These are phyloP conservation scores for Neodon shergylaensis DNA, from an alignment of 2,113 vertebrate species.

Conservation along the genomic window DNA sequence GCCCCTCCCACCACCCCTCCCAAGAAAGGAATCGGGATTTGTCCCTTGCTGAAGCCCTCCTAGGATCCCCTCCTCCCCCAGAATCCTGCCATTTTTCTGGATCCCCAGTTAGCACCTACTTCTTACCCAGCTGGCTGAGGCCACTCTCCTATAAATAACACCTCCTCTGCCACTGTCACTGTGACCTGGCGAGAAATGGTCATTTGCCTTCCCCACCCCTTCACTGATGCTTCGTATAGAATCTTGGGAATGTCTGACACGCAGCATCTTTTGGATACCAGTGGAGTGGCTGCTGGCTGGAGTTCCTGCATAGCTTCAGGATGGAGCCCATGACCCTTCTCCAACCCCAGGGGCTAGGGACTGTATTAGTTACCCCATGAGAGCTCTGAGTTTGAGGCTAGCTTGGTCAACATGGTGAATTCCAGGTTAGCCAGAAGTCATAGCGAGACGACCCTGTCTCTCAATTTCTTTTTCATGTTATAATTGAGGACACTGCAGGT, in stretches of 20 bases:
- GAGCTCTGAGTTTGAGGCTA: background rate
- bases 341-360: background rate
- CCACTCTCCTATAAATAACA: background rate
- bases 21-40: background rate
- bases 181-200: background rate
- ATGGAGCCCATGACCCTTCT: background rate
- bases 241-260: background rate
- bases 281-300: background rate
- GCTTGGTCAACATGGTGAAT: background rate
- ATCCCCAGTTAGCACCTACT: background rate
- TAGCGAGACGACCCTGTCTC: background rate
- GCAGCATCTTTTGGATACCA: background rate
- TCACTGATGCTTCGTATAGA: background rate
- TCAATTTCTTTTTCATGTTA: background rate
- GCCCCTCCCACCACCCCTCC: background rate
- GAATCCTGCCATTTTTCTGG: background rate
- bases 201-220: background rate
- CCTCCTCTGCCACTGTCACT: slow-evolving; percentile 4
- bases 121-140: background rate
- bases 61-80: rapidly evolving
- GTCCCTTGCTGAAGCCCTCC: background rate
- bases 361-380: background rate
- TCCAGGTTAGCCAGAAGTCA: background rate
- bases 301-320: background rate
- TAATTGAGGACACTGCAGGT: background rate